Percentiles rank a stretch among this genome's conserved stretches.
phyloP scores from a whole-genome alignment of 2,113 vertebrate species.

The Mesembrinibis cayennensis region DNA sequence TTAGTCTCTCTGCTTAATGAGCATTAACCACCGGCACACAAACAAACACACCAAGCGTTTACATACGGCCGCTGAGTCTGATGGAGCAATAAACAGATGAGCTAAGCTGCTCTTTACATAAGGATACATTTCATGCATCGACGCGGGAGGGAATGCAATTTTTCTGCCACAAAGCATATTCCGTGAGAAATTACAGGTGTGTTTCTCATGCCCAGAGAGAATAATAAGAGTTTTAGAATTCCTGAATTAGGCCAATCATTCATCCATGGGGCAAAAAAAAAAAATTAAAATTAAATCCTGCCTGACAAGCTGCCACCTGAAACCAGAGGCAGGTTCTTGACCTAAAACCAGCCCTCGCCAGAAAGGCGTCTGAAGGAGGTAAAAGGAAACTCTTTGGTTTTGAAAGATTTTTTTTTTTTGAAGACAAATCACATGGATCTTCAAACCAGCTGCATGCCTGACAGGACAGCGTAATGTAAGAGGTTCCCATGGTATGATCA shows the following conservation, averaged over 20 bases:
- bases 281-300: background rate
- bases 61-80: background rate
- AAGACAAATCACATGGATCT: background rate
- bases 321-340: constrained; percentile 61
- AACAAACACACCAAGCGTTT: background rate
- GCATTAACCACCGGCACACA: constrained; percentile 1
- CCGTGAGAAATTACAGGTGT: constrained; percentile 54
- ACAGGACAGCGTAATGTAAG: background rate
- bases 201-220: constrained; percentile 42
- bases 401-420: background rate
- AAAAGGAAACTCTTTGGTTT: background rate
- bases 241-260: constrained; percentile 54
- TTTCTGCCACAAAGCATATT: constrained; percentile 16
- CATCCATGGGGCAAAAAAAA: background rate
- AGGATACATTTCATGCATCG: background rate
- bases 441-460: background rate
- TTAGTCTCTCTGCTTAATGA: constrained; percentile 18
- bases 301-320: constrained; percentile 51
- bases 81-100: background rate
- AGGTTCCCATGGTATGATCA: background rate
- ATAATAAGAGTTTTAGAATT: constrained; percentile 29
- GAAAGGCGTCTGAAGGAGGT: background rate
- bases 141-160: background rate
- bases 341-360: constrained; percentile 9
- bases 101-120: background rate